Base-by-base conservation (phyloP, 2,113 vertebrate species). In the Coryphaenoides rupestris region DNA sequence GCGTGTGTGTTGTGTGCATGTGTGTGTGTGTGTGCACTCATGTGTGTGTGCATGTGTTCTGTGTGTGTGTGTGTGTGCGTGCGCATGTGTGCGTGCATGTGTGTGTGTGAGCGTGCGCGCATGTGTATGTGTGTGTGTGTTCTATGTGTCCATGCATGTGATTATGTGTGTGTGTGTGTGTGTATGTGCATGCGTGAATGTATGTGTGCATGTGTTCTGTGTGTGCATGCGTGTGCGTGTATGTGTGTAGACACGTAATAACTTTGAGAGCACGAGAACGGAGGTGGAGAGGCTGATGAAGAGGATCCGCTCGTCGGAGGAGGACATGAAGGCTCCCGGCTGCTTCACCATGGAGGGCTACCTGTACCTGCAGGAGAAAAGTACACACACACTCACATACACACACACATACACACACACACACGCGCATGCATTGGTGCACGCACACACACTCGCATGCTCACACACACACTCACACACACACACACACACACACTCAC, bases 251-350 rank as follows among this genome's bases (percentile, higher is more conserved):
- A 98, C 97, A 17, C 92, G 97, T 33, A 98, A 98, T 88, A 98
- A 98, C 84, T 99, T 99, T 86, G 97, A 98, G 88, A 99, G 97
- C 78, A 99, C 97, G 0, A 92, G 97, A 17, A 95, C 93, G 69
- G 97, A 99, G 86, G 95, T 99, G 40, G 96, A 99, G 77, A 91
- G 92, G 67, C 80, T 99, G 72, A 98, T 99, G 96, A 95, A 95
- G 58, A 94, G 96, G 83, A 98, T 99, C 90, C 94, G 94, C 9
- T 93, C 96, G 1, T 95, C 95, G 45, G 94, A 92, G 77, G 94
- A 94, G 58, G 97, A 98, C 71, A 96, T 98, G 80, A 92, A 96
- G 69, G 94, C 94, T 0, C 96, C 95, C 0, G 93, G 95, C 65
- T 92, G 92, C 15, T 98, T 95, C 88, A 95, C 95, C 2, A 96